These are phyloP conservation scores for Rhopalosiphum nymphaeae DNA, from an alignment of 2,888 invertebrate species.

Conservation along the genomic window DNA sequence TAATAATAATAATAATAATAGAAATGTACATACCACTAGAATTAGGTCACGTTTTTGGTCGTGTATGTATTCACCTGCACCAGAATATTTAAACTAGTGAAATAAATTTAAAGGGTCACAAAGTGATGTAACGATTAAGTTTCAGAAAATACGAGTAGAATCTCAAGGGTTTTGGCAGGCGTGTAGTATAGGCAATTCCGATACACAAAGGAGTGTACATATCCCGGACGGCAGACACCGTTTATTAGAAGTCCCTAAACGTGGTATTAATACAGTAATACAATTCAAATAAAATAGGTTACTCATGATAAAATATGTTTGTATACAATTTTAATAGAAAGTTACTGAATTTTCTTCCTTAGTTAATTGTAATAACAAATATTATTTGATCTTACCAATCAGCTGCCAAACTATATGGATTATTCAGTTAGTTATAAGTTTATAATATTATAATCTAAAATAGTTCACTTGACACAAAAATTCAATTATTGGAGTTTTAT, in stretches of 20 bases:
- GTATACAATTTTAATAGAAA: not conserved
- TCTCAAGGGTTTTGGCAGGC: constrained; percentile 37
- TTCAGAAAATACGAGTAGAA: not conserved
- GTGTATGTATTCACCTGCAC: not conserved
- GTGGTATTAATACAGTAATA: not conserved
- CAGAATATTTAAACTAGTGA: not conserved
- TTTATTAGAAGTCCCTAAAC: not conserved
- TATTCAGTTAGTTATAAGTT: not conserved
- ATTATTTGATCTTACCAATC: not conserved
- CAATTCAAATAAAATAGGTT: not conserved
- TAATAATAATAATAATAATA: constrained; percentile 32
- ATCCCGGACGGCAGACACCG: not conserved
- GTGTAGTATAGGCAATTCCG: constrained; percentile 59
- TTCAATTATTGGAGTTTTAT: not conserved
- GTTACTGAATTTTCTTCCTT: not conserved
- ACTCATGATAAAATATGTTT: not conserved
- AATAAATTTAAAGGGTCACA: not conserved
- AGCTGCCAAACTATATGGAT: not conserved
- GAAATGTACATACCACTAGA: constrained; percentile 28
- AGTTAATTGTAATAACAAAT: not conserved
- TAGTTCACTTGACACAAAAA: not conserved
- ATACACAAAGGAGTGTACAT: constrained; percentile 33
- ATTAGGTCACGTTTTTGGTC: constrained; percentile 46
- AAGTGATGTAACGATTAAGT: not conserved
- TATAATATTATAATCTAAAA: not conserved